Evolutionary conservation across 2,888 invertebrate genomes (phyloP).

Genomic region (Ariolimax columbianus): DNA sequence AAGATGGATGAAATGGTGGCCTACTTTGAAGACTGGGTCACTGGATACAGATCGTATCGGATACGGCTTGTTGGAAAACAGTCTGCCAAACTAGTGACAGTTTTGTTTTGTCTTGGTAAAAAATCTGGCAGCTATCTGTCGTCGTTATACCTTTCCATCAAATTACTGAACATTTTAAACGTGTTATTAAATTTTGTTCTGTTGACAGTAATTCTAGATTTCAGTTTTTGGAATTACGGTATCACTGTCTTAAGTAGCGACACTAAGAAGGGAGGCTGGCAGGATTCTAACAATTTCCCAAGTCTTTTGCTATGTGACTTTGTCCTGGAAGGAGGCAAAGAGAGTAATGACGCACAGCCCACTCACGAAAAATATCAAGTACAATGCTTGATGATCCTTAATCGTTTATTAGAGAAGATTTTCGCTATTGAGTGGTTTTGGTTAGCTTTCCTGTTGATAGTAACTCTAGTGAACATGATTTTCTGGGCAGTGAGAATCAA

Average conservation of each 20-base stretch:
- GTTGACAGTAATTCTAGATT: constrained; percentile 41
- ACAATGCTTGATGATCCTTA: constrained; percentile 45
- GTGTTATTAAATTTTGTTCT: constrained; percentile 42
- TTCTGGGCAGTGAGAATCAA: constrained; percentile 43
- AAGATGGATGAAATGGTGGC: constrained; percentile 49
- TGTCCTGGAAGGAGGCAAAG: constrained; percentile 29
- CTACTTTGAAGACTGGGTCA: constrained; percentile 49
- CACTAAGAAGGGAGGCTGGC: constrained; percentile 44
- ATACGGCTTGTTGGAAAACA: constrained; percentile 21
- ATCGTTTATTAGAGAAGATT: constrained; percentile 48
- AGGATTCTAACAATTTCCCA: constrained; percentile 50
- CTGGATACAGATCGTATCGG: constrained; percentile 41
- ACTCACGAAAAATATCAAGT: constrained; percentile 7
- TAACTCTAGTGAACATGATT: constrained; percentile 27
- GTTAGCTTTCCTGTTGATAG: constrained; percentile 37
- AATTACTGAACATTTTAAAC: constrained; percentile 46
- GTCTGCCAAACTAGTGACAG: constrained; percentile 31
- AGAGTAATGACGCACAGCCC: neutral
- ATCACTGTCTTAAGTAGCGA: constrained; percentile 30
- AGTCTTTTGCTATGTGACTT: constrained; percentile 50
- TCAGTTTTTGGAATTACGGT: constrained; percentile 50
- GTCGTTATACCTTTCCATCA: constrained; percentile 40
- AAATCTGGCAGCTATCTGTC: constrained; percentile 49
- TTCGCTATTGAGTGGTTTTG: constrained; percentile 51
- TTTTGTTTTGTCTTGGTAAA: constrained; percentile 43